phyloP scores from a whole-genome alignment of 2,888 invertebrate species.

The Troides aeacus region DNA sequence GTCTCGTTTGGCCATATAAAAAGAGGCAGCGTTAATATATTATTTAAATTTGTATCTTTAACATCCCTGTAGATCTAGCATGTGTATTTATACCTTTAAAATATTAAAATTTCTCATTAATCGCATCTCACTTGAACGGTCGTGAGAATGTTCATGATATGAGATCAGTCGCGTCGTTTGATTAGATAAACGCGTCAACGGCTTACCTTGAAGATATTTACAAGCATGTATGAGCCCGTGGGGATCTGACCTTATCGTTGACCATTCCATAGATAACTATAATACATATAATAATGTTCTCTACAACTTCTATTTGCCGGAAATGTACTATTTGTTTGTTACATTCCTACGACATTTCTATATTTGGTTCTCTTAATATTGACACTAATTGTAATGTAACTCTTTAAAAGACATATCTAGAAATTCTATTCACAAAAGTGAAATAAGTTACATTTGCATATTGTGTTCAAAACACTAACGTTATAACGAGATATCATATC shows the following conservation, averaged over 20 bases:
- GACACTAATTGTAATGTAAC: no score
- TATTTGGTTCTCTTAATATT: no score
- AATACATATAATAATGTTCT: background rate
- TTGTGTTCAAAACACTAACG: no score
- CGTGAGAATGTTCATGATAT: slow-evolving; percentile 52
- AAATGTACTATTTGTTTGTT: background rate
- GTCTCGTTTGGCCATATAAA: no score
- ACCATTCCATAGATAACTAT: slow-evolving; percentile 12
- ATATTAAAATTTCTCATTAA: slow-evolving; percentile 26
- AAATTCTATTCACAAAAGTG: no score
- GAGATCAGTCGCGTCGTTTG: slow-evolving; percentile 39
- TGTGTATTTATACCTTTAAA: slow-evolving; percentile 1
- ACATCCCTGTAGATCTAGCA: background rate
- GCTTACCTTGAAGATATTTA: slow-evolving; percentile 24
- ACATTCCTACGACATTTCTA: background rate
- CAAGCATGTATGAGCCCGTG: slow-evolving; percentile 22
- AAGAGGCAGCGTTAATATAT: no score
- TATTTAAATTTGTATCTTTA: background rate
- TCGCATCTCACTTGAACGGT: slow-evolving; percentile 40
- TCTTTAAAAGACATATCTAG: no score
- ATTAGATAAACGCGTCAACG: slow-evolving; percentile 44
- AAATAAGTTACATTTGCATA: no score
- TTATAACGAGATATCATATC: no score
- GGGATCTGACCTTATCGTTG: slow-evolving; percentile 11
- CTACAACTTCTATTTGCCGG: background rate